A percentile compares a stretch with the other conserved stretches of the same genome.
These are phyloP conservation scores for Rallus limicola DNA, from an alignment of 2,113 vertebrate species.

Conservation along the genomic window DNA sequence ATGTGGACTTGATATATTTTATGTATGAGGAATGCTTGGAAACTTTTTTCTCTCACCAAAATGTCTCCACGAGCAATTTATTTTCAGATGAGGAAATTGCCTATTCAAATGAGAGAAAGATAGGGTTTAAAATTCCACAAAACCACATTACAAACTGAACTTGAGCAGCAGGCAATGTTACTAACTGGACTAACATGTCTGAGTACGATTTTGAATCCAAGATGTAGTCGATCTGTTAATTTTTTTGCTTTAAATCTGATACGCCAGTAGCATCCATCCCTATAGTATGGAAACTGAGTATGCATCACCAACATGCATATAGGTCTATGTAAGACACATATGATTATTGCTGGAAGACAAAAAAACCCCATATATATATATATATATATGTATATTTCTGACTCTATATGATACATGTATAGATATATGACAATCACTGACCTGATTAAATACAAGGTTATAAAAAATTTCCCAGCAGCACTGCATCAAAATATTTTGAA, in stretches of 20 bases:
- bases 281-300: background rate
- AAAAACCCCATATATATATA: background rate
- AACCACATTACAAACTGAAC: background rate
- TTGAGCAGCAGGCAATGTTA: background rate
- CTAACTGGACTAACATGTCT: background rate
- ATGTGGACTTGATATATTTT: conserved; percentile 12
- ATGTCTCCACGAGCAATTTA: conserved; percentile 12
- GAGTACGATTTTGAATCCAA: conserved; percentile 8
- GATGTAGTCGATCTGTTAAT: background rate
- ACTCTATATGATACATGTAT: background rate
- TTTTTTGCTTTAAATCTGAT: background rate
- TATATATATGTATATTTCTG: background rate
- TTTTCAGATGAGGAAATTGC: conserved; percentile 21
- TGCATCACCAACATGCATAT: background rate
- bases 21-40: conserved; percentile 23
- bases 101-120: conserved; percentile 44
- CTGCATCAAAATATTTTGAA: background rate
- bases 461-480: background rate
- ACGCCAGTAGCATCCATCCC: background rate
- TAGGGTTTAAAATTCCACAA: conserved; percentile 22
- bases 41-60: conserved; percentile 4
- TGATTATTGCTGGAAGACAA: background rate
- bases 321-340: background rate
- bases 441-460: background rate
- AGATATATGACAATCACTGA: background rate